Evolutionary conservation across 2,888 invertebrate species (phyloP), one percentile per base, ranked within the genome.

Genomic region (Dynastes grantii): DNA sequence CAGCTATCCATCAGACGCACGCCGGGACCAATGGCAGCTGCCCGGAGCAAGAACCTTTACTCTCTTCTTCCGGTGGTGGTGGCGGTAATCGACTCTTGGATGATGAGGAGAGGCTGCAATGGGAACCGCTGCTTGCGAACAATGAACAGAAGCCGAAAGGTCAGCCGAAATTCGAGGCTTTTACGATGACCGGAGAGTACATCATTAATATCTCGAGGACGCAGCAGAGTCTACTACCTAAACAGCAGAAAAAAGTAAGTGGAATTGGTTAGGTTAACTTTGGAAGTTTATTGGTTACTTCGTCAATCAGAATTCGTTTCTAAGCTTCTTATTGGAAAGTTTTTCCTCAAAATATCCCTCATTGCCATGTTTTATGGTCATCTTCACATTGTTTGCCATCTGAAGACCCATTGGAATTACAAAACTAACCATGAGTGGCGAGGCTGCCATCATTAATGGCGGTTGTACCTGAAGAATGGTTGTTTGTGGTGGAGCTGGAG

Each of bases 101-200:
- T 79, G 90, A 90, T 83, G 90, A 90, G 81, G 90, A 90, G 82
- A 86, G 90, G 45, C 86, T 90, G 78, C 90, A 90, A 83, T 91
- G 91, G 91, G 90, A 91, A 83, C 91, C 91, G 2, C 86, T 91
- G 76, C 87, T 88, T 71, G 87, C 87, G 64, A 89, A 89, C 77
- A 89, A 89, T 71, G 32, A 29, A 2, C 27, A 45, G 22, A 85
- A 83, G 73, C 82, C 82, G n/a, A 83, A 82, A 80, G 83, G 64
- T 22, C 86, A 86, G 75, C 90, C 87, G 77, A 94, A 96, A 89
- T 97, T 96, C 90, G 97, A 97, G 90, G 96, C 97, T 78, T 98
- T 96, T 91, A 96, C 98, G 94, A 98, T 98, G 98, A 98, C 98
- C 45, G 98, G 98, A 65, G 98, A 98, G 89, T 93, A 97, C 86